A percentile compares a stretch with the other conserved stretches of the same genome.
Evolutionary conservation across 2,797 vertebrate species (phyloP).

Genomic region (Limnodromus scolopaceus): DNA sequence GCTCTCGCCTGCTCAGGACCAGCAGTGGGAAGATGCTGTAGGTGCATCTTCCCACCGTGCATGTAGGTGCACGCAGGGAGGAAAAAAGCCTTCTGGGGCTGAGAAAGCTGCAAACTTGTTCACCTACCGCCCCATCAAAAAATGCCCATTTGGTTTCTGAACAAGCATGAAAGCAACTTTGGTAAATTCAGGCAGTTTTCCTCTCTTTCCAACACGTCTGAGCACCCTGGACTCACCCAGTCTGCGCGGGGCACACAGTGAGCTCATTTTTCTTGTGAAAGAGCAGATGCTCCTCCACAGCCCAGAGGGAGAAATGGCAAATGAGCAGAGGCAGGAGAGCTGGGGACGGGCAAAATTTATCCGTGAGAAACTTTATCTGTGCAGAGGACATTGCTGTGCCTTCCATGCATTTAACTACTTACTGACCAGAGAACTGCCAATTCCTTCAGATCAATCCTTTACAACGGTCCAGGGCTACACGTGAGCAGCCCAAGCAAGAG

Average conservation of each 20-base stretch:
- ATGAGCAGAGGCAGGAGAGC: neutral
- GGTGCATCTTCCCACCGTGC: neutral
- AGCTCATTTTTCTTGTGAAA: neutral
- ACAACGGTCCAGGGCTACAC: accelerated
- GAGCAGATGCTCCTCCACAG: neutral
- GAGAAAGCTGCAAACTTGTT: neutral
- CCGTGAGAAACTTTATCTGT: neutral
- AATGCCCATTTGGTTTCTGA: neutral
- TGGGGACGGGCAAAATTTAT: neutral
- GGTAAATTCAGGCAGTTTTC: neutral
- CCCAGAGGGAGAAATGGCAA: neutral
- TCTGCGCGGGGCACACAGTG: neutral
- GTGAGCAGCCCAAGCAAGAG: neutral
- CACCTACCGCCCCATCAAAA: neutral
- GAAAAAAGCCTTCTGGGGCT: neutral
- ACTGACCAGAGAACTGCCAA: neutral
- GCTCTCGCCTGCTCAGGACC: neutral
- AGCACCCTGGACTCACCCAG: neutral
- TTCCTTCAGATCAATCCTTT: neutral
- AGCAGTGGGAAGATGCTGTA: neutral
- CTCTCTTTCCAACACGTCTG: neutral
- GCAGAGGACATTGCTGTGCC: neutral
- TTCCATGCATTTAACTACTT: neutral
- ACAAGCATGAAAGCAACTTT: neutral
- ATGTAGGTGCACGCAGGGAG: neutral